Conservation (phyloP, 2,888 invertebrate species). For the Sclerodermus sp. region DNA sequence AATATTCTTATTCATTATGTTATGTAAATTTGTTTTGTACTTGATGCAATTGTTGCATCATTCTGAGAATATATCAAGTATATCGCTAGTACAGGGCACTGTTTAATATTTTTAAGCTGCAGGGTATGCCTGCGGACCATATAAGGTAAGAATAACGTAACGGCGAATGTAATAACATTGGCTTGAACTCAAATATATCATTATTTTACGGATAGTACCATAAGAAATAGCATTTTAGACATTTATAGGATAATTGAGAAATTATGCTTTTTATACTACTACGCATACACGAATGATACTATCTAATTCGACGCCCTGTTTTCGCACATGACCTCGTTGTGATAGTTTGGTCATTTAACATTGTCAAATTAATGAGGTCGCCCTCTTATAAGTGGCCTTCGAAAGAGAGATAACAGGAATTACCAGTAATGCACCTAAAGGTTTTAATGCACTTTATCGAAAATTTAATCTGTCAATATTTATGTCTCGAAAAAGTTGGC, state of each 20-base stretch:
- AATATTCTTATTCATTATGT: too few species aligned
- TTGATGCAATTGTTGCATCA: too few species aligned
- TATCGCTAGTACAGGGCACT: not conserved
- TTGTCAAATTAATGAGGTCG: slow-evolving; percentile 29
- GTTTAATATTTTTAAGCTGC: not conserved
- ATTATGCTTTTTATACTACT: too few species aligned
- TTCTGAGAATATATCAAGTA: too few species aligned
- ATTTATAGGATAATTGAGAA: too few species aligned
- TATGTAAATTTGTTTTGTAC: too few species aligned
- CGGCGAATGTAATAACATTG: too few species aligned
- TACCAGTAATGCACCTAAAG: too few species aligned
- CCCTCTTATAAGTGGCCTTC: slow-evolving; percentile 22
- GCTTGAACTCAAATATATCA: not conserved
- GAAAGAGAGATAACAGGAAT: slow-evolving; percentile 7
- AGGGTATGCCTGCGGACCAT: not conserved
- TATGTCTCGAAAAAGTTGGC: too few species aligned
- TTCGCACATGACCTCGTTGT: slow-evolving; percentile 22
- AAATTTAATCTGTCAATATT: not conserved
- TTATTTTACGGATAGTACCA: not conserved
- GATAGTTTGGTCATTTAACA: slow-evolving; percentile 11
- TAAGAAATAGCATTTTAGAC: not conserved
- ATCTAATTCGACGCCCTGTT: slow-evolving; percentile 18
- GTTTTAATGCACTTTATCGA: not conserved
- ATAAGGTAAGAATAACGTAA: too few species aligned
- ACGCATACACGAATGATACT: too few species aligned